Percentiles rank a stretch among this genome's conserved stretches.
Evolutionary conservation across 1,140 invertebrate species (phyloP).

Genomic region (Scaptodrosophila lebanonensis): DNA sequence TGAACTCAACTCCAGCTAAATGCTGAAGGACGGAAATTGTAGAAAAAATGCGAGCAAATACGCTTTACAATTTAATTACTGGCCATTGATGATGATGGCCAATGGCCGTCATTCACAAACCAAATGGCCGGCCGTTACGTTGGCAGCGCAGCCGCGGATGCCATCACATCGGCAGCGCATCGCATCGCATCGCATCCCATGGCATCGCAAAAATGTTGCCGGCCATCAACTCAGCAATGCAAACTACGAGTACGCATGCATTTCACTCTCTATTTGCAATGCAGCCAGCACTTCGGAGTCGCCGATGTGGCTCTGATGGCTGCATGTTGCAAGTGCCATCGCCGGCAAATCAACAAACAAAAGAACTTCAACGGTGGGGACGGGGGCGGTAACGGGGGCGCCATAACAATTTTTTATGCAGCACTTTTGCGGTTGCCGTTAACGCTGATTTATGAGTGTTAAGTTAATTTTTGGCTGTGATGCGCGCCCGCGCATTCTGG

Average conservation of each 20-base stretch:
- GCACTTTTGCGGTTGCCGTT: slow-evolving; percentile 67
- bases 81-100: no score
- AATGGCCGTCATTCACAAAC: slow-evolving; percentile 44
- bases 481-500: slow-evolving; percentile 8
- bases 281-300: slow-evolving; percentile 11
- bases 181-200: no score
- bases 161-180: no score
- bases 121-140: slow-evolving; percentile 22
- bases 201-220: slow-evolving; percentile 23
- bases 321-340: not conserved
- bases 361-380: slow-evolving; percentile 36
- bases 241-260: slow-evolving; percentile 48
- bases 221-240: slow-evolving; percentile 60
- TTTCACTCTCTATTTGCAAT: slow-evolving; percentile 63
- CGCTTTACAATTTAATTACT: no score
- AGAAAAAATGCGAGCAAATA: no score
- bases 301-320: no score
- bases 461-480: slow-evolving; percentile 67
- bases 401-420: slow-evolving; percentile 71
- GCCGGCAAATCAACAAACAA: slow-evolving; percentile 10
- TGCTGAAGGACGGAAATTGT: no score
- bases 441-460: slow-evolving; percentile 72
- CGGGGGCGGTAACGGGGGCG: slow-evolving; percentile 32
- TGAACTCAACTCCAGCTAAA: no score
- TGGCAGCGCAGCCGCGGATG: slow-evolving; percentile 22